Evolutionary conservation across 2,797 vertebrate genomes (phyloP), one percentile per base, ranked within the genome.

Genomic region (Alcedo quadribrachys): DNA sequence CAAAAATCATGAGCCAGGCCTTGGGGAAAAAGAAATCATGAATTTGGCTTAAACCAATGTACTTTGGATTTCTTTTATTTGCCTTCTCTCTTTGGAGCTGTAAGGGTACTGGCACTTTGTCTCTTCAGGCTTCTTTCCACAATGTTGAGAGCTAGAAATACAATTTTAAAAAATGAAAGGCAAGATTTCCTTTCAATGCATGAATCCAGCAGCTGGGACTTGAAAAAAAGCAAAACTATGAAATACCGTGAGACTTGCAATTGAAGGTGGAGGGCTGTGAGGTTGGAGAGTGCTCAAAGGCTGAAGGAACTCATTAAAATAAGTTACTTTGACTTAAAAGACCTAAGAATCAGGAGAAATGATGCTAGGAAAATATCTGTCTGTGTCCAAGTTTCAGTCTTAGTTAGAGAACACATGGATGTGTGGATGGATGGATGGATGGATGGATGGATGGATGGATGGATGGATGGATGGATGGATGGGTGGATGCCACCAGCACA

Each of bases 21-120:
- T 78, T 76, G 54, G 55, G 90, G 90, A 60, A 80, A 91, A 92
- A 85, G 68, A 93, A 87, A 91, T 89, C 58, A 83, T 37, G 87
- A 95, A 70, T 81, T 69, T 79, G 87, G 74, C 76, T 94, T 89
- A 85, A 96, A 73, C 48, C 74, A 62, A 42, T n/a, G 78, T 87
- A 45, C 74, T 68, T 67, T 67, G 63, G 92, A 85, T 92, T 92
- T 40, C 51, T 93, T 89, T 94, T 91, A 83, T 95, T 94, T 93
- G 82, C 82, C 55, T 93, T 91, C 77, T 92, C 35, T 95, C 89
- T 92, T 87, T 83, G 79, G 77, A 79, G 58, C 74, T 87, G 32
- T 90, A 92, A 91, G 81, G 61, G 65, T 87, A 87, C 87, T 76
- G 74, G 70, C 63, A 71, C 81, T 95, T 95, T 62, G 87, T 92